A percentile compares a stretch with the other conserved stretches of the same genome.
phyloP scores from a whole-genome alignment of 2,797 vertebrate species.

The Diceros bicornis region DNA sequence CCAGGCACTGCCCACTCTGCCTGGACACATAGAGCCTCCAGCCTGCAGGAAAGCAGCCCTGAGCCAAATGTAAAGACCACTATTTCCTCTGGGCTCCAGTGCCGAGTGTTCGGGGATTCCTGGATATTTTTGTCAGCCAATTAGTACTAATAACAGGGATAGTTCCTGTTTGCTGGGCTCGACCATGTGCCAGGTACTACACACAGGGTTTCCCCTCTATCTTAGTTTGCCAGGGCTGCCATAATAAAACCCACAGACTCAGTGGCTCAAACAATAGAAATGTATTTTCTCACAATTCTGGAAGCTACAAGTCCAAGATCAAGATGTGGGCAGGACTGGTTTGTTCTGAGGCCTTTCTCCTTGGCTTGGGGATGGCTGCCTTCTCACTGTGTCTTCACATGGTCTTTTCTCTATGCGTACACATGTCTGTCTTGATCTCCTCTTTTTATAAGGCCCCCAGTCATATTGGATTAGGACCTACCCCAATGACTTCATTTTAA shows the following conservation, averaged over 20 bases:
- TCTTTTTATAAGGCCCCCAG: neutral
- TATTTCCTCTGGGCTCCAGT: neutral
- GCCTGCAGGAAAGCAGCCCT: neutral
- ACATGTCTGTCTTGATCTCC: neutral
- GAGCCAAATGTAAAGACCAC: neutral
- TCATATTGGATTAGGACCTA: neutral
- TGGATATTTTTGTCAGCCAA: neutral
- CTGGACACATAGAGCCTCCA: neutral
- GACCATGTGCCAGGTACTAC: neutral
- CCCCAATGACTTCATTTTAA: neutral
- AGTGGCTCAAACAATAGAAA: neutral
- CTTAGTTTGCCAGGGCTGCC: neutral
- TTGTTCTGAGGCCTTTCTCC: neutral
- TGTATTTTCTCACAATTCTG: neutral
- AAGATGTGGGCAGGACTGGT: fast-evolving
- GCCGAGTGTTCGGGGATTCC: neutral
- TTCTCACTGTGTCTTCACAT: neutral
- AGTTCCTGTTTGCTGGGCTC: neutral
- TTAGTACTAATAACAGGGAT: neutral
- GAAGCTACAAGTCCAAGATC: neutral
- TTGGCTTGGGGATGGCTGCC: no score
- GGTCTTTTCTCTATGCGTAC: neutral
- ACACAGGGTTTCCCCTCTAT: neutral
- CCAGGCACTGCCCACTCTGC: neutral
- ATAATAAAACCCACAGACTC: neutral